Conservation (phyloP, 2,797 vertebrate species). For the Spea hammondii region DNA sequence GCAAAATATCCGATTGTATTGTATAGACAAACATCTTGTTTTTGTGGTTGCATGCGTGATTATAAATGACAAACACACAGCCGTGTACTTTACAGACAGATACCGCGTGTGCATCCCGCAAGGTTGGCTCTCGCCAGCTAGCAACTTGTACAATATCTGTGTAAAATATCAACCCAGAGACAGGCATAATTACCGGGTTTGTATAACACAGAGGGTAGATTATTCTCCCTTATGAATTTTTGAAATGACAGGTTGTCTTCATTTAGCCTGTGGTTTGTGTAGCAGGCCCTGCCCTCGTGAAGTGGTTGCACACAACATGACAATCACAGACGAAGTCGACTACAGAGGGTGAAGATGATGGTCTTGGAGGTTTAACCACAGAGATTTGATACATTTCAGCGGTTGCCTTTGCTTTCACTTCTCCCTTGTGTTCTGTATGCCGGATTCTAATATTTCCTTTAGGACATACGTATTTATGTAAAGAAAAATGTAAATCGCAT, state of each 20-base stretch:
- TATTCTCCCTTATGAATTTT: slow-evolving; percentile 59
- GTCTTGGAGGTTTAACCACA: slow-evolving; percentile 56
- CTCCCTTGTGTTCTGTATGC: slow-evolving; percentile 8
- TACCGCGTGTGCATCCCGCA: slow-evolving; percentile 24
- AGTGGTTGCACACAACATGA: slow-evolving; percentile 54
- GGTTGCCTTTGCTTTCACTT: slow-evolving; percentile 39
- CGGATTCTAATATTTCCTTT: background rate
- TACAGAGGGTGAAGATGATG: slow-evolving; percentile 47
- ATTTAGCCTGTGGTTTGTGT: slow-evolving; percentile 59
- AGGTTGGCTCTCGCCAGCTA: slow-evolving; percentile 19
- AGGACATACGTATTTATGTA: slow-evolving; percentile 23
- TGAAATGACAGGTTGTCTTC: slow-evolving; percentile 60
- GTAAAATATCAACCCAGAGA: slow-evolving; percentile 51
- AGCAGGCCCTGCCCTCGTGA: slow-evolving; percentile 42
- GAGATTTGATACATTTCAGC: slow-evolving; percentile 44
- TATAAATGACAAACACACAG: slow-evolving; percentile 28
- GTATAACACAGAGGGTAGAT: slow-evolving; percentile 42
- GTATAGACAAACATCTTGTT: slow-evolving; percentile 33
- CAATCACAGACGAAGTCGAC: slow-evolving; percentile 44
- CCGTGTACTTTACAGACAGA: slow-evolving; percentile 25
- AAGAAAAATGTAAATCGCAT: slow-evolving; percentile 10
- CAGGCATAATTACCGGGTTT: slow-evolving; percentile 49
- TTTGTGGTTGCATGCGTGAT: slow-evolving; percentile 23
- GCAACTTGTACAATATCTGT: slow-evolving; percentile 33
- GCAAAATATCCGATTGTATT: background rate